A percentile compares a stretch with the other conserved stretches of the same genome.
These are phyloP conservation scores for Leucosticte australis DNA, from an alignment of 2,113 vertebrate genomes.

Conservation along the genomic window DNA sequence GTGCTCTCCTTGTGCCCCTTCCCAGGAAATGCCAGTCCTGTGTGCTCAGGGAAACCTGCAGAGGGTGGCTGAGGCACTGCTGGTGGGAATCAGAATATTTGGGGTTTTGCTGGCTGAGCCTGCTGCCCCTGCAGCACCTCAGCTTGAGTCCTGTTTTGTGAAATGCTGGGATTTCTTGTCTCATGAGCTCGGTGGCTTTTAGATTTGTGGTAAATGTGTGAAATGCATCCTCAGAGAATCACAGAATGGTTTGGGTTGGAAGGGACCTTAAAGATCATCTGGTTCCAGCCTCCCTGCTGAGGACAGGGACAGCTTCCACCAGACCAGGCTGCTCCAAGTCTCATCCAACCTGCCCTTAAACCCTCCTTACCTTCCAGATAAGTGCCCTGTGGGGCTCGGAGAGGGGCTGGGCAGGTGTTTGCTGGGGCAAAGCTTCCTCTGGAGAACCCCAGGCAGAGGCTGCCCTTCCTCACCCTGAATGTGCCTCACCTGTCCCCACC, in stretches of 20 bases:
- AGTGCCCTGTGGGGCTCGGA: neutral
- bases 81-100: neutral
- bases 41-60: neutral
- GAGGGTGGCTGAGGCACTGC: neutral
- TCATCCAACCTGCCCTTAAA: neutral
- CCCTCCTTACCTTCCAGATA: neutral
- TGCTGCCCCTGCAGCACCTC: neutral
- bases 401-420: too few species aligned
- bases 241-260: neutral
- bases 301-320: neutral
- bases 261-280: neutral
- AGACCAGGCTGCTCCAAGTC: neutral
- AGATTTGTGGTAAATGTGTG: neutral
- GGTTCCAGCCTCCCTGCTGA: neutral
- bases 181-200: neutral
- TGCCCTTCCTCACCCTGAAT: neutral
- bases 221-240: neutral
- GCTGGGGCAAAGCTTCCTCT: neutral
- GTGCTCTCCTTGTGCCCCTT: neutral
- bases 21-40: neutral
- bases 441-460: too few species aligned
- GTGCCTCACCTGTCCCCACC: fast-evolving
- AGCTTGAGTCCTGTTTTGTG: neutral
- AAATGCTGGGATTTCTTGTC: neutral
- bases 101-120: neutral